Evolutionary conservation across 2,888 invertebrate species (phyloP).

Genomic region (Eumerus sabulonum): DNA sequence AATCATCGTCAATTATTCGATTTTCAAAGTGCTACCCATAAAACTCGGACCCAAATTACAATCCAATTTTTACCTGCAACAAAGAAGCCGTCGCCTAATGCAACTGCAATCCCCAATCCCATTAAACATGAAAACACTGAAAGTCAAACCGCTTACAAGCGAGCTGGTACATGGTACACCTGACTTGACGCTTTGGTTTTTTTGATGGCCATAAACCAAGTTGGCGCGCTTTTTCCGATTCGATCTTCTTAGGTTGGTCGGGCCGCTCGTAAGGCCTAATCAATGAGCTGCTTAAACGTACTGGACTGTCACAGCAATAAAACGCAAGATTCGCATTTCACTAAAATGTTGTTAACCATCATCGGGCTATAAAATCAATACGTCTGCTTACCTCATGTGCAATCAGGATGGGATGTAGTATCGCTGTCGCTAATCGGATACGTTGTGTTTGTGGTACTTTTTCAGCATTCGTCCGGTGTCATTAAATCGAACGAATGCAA

Average conservation of each 20-base stretch:
- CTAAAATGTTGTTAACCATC: constrained; percentile 36
- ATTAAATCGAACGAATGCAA: constrained; percentile 12
- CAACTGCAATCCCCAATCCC: constrained; percentile 28
- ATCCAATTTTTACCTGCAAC: constrained; percentile 49
- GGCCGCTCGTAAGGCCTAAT: constrained; percentile 19
- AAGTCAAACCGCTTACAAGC: constrained; percentile 25
- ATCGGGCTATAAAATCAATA: constrained; percentile 30
- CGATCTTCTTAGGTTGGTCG: neutral
- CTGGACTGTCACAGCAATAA: constrained; percentile 47
- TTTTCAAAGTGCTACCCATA: constrained; percentile 33
- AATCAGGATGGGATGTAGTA: neutral
- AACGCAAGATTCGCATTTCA: constrained; percentile 14
- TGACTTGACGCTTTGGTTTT: constrained; percentile 38
- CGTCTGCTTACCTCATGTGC: neutral
- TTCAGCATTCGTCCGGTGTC: neutral
- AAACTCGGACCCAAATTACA: constrained; percentile 20
- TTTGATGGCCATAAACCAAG: constrained; percentile 34
- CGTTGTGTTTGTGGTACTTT: neutral
- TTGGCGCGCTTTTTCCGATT: constrained; percentile 26
- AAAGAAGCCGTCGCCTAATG: constrained; percentile 33
- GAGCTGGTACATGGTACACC: neutral
- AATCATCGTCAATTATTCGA: constrained; percentile 54
- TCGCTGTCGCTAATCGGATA: constrained; percentile 14
- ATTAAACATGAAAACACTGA: constrained; percentile 26
- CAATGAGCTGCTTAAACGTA: constrained; percentile 40